phyloP scores from a whole-genome alignment of 2,113 vertebrate species.

The human (Homo sapiens) region GRCh38 chr2:23042001-23042500 shows the following conservation, averaged over 20 bases:
- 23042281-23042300: not conserved
- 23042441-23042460: not conserved
- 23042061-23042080: not conserved
- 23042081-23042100: no score
- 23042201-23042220: not conserved
- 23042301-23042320: not conserved
- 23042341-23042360: not conserved
- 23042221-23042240: constrained; percentile 21
- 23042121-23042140: not conserved
- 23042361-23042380: not conserved
- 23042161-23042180: not conserved
- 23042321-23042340: not conserved
- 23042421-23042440: constrained; percentile 18
- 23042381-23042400: not conserved
- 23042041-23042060: not conserved
- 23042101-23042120: not conserved
- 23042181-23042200: not conserved
- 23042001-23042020: not conserved
- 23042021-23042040: not conserved
- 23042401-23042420: not conserved
- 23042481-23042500: constrained; percentile 51
- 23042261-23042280: not conserved
- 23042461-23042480: not conserved
- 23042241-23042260: not conserved
- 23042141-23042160: not conserved